Evolutionary conservation across 2,113 vertebrate species (phyloP).

Genomic region (Rhabdomys dilectus): DNA sequence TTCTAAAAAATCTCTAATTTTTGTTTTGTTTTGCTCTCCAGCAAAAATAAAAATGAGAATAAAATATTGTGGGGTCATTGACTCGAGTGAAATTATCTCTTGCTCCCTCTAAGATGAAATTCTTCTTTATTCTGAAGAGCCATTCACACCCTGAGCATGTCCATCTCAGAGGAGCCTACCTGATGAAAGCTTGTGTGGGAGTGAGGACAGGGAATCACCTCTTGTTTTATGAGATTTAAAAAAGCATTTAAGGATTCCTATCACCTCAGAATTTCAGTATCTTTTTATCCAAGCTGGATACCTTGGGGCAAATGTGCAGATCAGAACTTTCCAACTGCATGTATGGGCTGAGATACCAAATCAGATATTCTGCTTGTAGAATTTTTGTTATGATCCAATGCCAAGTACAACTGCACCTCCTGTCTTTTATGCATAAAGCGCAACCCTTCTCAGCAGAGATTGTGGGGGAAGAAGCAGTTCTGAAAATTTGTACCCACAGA

Average conservation of each 20-base stretch:
- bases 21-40: not conserved
- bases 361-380: not conserved
- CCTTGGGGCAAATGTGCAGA: not conserved
- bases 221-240: not conserved
- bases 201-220: not conserved
- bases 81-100: not conserved
- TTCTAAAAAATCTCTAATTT: not conserved
- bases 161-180: not conserved
- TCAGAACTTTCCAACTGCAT: not conserved
- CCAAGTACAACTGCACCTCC: not conserved
- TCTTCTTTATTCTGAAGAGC: not conserved
- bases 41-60: not conserved
- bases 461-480: not conserved
- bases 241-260: not conserved
- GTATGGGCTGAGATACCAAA: not conserved
- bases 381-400: constrained; percentile 25
- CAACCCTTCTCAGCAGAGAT: not conserved
- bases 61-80: not conserved
- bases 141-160: not conserved
- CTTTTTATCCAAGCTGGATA: not conserved
- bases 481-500: not conserved
- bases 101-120: not conserved
- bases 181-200: not conserved
- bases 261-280: not conserved
- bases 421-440: not conserved